phyloP scores from a whole-genome alignment of 2,113 vertebrate species.

The Siniperca knerii region DNA sequence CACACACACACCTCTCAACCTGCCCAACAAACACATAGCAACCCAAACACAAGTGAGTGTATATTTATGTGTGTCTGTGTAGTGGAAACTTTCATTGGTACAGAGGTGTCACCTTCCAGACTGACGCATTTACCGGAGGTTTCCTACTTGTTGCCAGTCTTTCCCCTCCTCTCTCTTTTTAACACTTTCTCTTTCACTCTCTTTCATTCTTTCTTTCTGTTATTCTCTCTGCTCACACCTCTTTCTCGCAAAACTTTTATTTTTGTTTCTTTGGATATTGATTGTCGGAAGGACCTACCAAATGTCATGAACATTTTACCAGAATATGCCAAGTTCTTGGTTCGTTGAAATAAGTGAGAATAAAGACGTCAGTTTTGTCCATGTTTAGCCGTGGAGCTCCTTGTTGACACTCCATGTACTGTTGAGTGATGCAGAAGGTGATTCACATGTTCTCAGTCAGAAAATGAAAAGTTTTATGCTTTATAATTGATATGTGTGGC shows the following conservation, averaged over 20 bases:
- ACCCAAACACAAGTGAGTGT: conserved; percentile 35
- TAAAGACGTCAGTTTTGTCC: neutral
- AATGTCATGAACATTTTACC: neutral
- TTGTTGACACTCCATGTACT: neutral
- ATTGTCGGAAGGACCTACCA: neutral
- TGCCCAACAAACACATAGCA: conserved; percentile 64
- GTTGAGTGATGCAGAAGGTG: neutral
- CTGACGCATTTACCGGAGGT: conserved; percentile 77
- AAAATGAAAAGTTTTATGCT: neutral
- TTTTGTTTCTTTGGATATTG: neutral
- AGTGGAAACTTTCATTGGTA: conserved; percentile 79
- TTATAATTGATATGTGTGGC: neutral
- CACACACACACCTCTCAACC: conserved; percentile 50
- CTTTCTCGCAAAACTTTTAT: neutral
- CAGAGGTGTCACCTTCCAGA: conserved; percentile 75
- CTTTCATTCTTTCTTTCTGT: conserved; percentile 35
- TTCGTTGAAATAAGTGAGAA: neutral
- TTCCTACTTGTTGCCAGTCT: conserved; percentile 62
- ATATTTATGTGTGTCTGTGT: conserved; percentile 53
- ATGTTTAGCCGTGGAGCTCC: neutral
- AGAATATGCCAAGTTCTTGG: neutral
- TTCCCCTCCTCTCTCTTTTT: conserved; percentile 26
- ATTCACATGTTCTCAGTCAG: neutral
- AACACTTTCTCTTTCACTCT: conserved; percentile 38
- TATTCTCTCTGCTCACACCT: conserved; percentile 19